These are phyloP conservation scores for Synanthedon andrenaeformis DNA, from an alignment of 2,888 invertebrate genomes.

Conservation along the genomic window DNA sequence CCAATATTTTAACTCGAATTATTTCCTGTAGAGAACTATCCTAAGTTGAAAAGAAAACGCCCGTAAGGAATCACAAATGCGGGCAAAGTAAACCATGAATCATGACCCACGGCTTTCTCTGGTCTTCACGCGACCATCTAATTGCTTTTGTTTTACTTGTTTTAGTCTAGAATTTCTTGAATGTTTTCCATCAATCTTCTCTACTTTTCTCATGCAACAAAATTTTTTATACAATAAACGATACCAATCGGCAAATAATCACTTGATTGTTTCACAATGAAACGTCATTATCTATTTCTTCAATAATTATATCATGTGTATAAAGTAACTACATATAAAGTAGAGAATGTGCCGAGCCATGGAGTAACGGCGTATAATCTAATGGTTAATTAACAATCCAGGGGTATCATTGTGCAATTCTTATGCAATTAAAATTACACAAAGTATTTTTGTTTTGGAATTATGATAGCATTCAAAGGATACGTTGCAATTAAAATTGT, in stretches of 20 bases:
- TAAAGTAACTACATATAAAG: background rate
- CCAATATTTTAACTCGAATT: conserved; percentile 7
- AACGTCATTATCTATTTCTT: background rate
- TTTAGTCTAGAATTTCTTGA: background rate
- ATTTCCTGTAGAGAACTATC: conserved; percentile 1
- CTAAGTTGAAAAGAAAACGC: conserved; percentile 20
- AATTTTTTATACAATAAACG: background rate
- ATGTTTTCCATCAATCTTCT: no score
- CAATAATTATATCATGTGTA: background rate
- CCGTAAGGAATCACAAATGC: conserved; percentile 38
- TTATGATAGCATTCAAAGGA: conserved; percentile 8
- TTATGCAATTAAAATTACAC: conserved; percentile 23
- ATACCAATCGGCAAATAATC: background rate
- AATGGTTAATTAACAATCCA: conserved; percentile 23
- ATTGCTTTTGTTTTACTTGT: background rate
- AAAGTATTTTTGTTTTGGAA: conserved; percentile 12
- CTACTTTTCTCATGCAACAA: background rate
- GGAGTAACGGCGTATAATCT: conserved; percentile 4
- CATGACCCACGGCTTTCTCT: conserved; percentile 36
- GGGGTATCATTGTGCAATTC: conserved; percentile 21
- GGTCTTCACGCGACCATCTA: conserved; percentile 15
- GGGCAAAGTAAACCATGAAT: conserved; percentile 38
- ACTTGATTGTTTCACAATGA: background rate
- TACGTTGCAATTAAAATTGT: background rate
- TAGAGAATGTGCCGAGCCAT: background rate